Evolutionary conservation across 2,888 invertebrate genomes (phyloP).

Genomic region (Andrena praecox): DNA sequence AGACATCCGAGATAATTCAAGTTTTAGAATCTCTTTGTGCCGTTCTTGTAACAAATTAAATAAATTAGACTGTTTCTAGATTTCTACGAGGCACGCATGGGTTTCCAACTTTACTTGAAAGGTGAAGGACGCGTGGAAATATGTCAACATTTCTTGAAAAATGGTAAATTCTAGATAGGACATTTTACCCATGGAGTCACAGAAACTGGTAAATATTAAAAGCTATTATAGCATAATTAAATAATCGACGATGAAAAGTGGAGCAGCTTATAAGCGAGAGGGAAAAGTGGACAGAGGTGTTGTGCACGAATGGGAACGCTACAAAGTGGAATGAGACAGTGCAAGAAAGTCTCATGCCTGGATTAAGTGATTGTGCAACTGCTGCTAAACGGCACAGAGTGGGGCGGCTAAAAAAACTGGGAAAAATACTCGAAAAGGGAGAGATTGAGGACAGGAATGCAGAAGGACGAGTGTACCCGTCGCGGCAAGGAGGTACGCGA

Average conservation of each 20-base stretch:
- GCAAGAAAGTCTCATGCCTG: slow-evolving; percentile 16
- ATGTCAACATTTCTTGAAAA: too few relatives aligned
- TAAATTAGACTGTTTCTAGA: too few relatives aligned
- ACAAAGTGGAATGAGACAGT: neutral
- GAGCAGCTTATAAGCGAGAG: neutral
- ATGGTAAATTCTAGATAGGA: too few relatives aligned
- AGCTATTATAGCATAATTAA: neutral
- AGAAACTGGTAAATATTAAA: neutral
- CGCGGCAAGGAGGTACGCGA: slow-evolving; percentile 22
- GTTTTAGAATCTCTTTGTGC: neutral
- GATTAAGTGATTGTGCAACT: slow-evolving; percentile 45
- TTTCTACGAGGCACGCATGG: too few relatives aligned
- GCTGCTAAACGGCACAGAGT: slow-evolving; percentile 29
- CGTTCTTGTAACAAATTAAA: too few relatives aligned
- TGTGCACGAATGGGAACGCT: slow-evolving; percentile 1
- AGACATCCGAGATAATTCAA: too few relatives aligned
- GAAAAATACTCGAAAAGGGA: slow-evolving; percentile 3
- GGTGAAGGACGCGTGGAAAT: too few relatives aligned
- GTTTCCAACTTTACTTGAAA: too few relatives aligned
- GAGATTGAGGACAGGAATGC: slow-evolving; percentile 39
- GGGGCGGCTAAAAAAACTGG: neutral
- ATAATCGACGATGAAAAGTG: neutral
- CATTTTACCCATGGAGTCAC: neutral
- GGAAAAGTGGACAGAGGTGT: neutral
- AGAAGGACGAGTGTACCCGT: slow-evolving; percentile 39